Conservation (phyloP, 2,113 vertebrate species). For the Plestiodon gilberti region DNA sequence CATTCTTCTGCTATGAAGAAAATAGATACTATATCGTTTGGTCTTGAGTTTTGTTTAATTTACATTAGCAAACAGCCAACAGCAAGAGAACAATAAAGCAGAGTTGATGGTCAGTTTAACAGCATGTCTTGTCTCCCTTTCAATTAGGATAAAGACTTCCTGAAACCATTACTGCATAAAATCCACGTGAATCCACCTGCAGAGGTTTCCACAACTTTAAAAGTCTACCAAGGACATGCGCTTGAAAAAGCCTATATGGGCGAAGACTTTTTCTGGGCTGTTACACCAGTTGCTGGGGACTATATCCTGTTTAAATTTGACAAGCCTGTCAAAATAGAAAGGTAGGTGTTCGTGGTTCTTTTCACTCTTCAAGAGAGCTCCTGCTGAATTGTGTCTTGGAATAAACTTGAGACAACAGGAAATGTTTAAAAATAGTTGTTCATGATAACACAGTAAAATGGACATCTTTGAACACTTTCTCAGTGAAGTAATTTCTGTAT, state of each 20-base stretch:
- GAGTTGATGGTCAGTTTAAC: slow-evolving; percentile 37
- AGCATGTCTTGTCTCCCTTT: slow-evolving; percentile 45
- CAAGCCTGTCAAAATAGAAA: slow-evolving; percentile 92
- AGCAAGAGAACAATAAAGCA: slow-evolving; percentile 44
- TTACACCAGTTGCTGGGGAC: slow-evolving; percentile 91
- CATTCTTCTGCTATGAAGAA: not conserved
- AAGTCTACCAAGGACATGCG: slow-evolving; percentile 96
- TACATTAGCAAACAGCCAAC: slow-evolving; percentile 11
- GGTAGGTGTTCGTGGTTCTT: slow-evolving; percentile 74
- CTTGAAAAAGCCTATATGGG: slow-evolving; percentile 97
- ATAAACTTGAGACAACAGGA: not conserved
- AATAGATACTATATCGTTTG: slow-evolving; percentile 2
- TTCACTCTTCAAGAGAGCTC: slow-evolving; percentile 28
- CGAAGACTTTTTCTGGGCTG: slow-evolving; percentile 99
- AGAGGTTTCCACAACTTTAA: slow-evolving; percentile 95
- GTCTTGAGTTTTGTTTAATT: slow-evolving; percentile 6
- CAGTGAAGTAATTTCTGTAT: not conserved
- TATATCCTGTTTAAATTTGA: slow-evolving; percentile 97
- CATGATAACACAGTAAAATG: not conserved
- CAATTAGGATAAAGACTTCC: slow-evolving; percentile 95
- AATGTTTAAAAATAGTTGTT: not conserved
- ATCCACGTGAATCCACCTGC: slow-evolving; percentile 97
- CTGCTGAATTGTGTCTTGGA: slow-evolving; percentile 17
- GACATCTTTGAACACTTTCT: not conserved
- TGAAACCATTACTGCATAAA: slow-evolving; percentile 97